Evolutionary conservation across 1,140 invertebrate genomes (phyloP).

Genomic region (Lepeophtheirus salmonis): DNA sequence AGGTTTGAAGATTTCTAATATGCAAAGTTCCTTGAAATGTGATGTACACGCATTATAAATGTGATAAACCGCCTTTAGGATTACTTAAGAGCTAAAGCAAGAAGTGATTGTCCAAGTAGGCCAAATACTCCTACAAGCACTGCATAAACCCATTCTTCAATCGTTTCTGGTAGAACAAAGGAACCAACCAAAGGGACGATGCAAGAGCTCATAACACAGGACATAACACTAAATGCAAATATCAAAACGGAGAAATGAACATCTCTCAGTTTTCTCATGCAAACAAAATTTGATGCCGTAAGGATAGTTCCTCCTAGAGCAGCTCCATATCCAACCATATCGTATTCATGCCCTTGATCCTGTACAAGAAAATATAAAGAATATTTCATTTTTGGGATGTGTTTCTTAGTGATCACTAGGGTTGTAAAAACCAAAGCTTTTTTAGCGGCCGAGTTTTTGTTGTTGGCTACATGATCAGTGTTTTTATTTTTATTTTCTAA

Average conservation of each 20-base stretch:
- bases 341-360: slow-evolving; percentile 2
- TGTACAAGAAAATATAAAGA: too few species aligned
- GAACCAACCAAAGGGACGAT: not conserved
- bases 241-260: slow-evolving; percentile 14
- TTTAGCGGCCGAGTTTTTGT: too few species aligned
- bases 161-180: not conserved
- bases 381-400: too few species aligned
- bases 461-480: too few species aligned
- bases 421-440: too few species aligned
- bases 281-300: slow-evolving; percentile 12
- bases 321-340: slow-evolving; percentile 6
- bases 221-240: slow-evolving; percentile 13
- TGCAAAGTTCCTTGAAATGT: too few species aligned
- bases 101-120: slow-evolving; percentile 1
- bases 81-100: slow-evolving; percentile 11
- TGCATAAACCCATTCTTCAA: slow-evolving; percentile 6
- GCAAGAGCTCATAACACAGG: slow-evolving; percentile 3
- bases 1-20: too few species aligned
- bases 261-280: slow-evolving; percentile 9
- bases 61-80: too few species aligned
- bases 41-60: too few species aligned
- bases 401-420: too few species aligned
- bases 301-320: slow-evolving; percentile 5
- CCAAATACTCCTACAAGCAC: slow-evolving; percentile 8
- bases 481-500: too few species aligned